These are phyloP conservation scores for Zosterops borbonicus DNA, from an alignment of 2,113 vertebrate species.

Conservation along the genomic window DNA sequence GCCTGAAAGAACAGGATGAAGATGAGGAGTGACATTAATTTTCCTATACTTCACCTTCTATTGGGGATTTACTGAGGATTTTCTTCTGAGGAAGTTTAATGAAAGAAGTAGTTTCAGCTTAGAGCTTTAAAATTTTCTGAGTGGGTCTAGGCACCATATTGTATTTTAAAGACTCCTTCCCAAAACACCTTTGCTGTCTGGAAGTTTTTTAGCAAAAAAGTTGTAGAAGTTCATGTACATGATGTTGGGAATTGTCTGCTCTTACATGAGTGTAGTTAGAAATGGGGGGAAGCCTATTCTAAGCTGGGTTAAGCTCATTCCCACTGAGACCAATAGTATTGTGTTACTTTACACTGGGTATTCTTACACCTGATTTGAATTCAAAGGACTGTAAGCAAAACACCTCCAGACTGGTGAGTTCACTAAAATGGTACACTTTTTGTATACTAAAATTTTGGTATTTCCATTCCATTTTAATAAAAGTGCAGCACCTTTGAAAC, in stretches of 20 bases:
- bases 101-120: neutral
- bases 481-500: neutral
- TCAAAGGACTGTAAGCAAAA: neutral
- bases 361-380: neutral
- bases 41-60: neutral
- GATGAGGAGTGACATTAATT: neutral
- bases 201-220: neutral
- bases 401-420: neutral
- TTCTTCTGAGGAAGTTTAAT: neutral
- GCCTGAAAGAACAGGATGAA: neutral
- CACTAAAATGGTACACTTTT: neutral
- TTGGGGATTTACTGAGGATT: neutral
- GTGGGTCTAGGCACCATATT: fast-evolving
- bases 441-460: neutral
- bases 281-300: neutral
- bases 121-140: neutral
- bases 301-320: neutral
- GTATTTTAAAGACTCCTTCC: neutral
- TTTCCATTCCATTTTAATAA: neutral
- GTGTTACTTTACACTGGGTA: neutral
- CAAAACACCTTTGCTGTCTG: neutral
- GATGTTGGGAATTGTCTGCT: neutral
- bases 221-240: neutral
- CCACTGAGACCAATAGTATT: neutral
- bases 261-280: neutral